Conservation (phyloP, 1,140 invertebrate genomes). For the Bombus terrestris region DNA sequence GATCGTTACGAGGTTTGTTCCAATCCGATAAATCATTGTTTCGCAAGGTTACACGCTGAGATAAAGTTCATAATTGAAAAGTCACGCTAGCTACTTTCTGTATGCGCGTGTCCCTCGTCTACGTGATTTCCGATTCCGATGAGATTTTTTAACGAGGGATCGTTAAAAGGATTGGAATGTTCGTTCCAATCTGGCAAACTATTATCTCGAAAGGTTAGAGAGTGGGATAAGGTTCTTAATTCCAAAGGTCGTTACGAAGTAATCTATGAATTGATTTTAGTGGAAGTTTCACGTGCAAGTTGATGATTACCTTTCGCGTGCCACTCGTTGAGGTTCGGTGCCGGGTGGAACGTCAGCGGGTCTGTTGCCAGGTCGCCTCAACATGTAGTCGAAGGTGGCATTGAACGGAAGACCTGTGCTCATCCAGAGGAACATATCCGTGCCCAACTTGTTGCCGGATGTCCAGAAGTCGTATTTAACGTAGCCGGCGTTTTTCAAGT, state of each 20-base stretch:
- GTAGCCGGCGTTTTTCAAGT: slow-evolving; percentile 91
- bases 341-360: slow-evolving; percentile 79
- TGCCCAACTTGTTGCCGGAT: slow-evolving; percentile 92
- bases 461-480: slow-evolving; percentile 94
- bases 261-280: background rate
- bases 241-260: background rate
- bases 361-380: slow-evolving; percentile 81
- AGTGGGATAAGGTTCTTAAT: background rate
- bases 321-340: slow-evolving; percentile 89
- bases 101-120: no score
- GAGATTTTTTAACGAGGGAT: background rate
- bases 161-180: no score
- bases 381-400: slow-evolving; percentile 92
- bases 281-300: background rate
- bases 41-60: background rate
- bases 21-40: background rate
- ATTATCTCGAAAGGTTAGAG: background rate
- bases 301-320: slow-evolving; percentile 87
- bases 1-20: background rate
- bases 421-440: slow-evolving; percentile 95
- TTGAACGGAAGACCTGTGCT: slow-evolving; percentile 93
- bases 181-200: background rate
- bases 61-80: background rate
- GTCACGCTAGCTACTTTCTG: background rate
- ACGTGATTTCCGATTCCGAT: no score